phyloP scores from a whole-genome alignment of 2,797 vertebrate genomes.

The Sebastes steindachneri region DNA sequence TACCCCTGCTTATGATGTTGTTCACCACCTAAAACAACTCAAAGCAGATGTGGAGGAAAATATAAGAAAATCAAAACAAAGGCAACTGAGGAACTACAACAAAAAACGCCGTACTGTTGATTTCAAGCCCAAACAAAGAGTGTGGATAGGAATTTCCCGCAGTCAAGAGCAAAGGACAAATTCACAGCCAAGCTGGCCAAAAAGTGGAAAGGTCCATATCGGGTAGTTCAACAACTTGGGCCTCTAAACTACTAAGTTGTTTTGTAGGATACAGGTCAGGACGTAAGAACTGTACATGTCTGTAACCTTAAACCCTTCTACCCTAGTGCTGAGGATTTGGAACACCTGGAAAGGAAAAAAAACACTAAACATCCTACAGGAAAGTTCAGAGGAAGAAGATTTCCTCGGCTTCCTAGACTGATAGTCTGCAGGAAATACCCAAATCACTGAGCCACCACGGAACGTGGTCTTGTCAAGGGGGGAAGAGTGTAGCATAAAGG shows the following conservation, averaged over 20 bases:
- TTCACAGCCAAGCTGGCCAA: background rate
- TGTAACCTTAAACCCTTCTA: constrained; percentile 3
- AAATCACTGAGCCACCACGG: no score
- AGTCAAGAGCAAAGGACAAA: background rate
- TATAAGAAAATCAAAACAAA: background rate
- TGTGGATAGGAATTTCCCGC: background rate
- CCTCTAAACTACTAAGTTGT: background rate
- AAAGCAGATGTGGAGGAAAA: background rate
- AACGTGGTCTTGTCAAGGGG: no score
- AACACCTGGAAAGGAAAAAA: background rate
- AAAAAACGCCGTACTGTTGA: background rate
- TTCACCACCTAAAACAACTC: background rate
- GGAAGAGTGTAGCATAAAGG: no score
- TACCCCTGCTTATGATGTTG: background rate
- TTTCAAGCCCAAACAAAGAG: background rate
- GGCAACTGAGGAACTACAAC: background rate
- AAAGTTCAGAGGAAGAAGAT: background rate
- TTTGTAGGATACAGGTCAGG: background rate
- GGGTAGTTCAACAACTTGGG: background rate
- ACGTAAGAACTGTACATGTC: background rate
- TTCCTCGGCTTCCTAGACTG: background rate
- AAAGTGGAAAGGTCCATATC: background rate
- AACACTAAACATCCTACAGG: background rate
- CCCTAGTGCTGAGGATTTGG: background rate
- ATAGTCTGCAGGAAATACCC: no score